These are phyloP conservation scores for Drosophila takahashii DNA, from an alignment of 1,140 invertebrate species.

Conservation along the genomic window DNA sequence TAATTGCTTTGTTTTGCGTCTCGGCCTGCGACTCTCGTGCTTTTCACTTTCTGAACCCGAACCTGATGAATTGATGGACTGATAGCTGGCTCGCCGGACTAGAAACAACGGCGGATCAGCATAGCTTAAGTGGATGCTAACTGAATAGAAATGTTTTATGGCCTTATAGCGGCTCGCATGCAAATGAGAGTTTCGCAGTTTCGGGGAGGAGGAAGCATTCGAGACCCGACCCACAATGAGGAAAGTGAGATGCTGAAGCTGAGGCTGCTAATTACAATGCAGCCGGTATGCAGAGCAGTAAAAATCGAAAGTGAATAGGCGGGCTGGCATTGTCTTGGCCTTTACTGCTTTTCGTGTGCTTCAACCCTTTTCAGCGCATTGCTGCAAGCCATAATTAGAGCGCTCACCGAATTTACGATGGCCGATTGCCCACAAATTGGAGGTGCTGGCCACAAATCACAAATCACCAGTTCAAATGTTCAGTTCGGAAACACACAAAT, in stretches of 20 bases:
- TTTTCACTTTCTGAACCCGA: slow-evolving; percentile 66
- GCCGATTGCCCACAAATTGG: slow-evolving; percentile 41
- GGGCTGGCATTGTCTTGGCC: slow-evolving; percentile 4
- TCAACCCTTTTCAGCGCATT: slow-evolving; percentile 21
- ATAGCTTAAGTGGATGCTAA: slow-evolving; percentile 65
- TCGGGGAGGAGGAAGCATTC: slow-evolving; percentile 23
- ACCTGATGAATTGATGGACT: slow-evolving; percentile 71
- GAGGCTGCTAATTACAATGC: slow-evolving; percentile 64
- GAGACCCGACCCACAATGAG: slow-evolving; percentile 52
- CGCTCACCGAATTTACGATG: slow-evolving; percentile 42
- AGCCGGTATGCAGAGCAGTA: slow-evolving; percentile 51
- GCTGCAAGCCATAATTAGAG: slow-evolving; percentile 67
- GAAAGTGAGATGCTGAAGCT: slow-evolving; percentile 64
- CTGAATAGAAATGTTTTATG: slow-evolving; percentile 78
- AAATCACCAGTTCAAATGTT: slow-evolving; percentile 6
- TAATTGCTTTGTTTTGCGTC: slow-evolving; percentile 60
- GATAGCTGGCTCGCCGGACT: slow-evolving; percentile 31
- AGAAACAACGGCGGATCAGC: slow-evolving; percentile 49
- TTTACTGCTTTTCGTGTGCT: not conserved
- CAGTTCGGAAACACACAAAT: slow-evolving; percentile 33
- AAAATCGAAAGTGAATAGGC: slow-evolving; percentile 74
- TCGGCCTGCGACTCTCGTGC: slow-evolving; percentile 28
- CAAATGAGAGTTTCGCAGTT: slow-evolving; percentile 50
- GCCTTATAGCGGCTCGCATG: slow-evolving; percentile 73
- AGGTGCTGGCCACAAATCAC: slow-evolving; percentile 33